These are phyloP conservation scores for Apteryx mantelli DNA, from an alignment of 2,113 vertebrate species.

Conservation along the genomic window DNA sequence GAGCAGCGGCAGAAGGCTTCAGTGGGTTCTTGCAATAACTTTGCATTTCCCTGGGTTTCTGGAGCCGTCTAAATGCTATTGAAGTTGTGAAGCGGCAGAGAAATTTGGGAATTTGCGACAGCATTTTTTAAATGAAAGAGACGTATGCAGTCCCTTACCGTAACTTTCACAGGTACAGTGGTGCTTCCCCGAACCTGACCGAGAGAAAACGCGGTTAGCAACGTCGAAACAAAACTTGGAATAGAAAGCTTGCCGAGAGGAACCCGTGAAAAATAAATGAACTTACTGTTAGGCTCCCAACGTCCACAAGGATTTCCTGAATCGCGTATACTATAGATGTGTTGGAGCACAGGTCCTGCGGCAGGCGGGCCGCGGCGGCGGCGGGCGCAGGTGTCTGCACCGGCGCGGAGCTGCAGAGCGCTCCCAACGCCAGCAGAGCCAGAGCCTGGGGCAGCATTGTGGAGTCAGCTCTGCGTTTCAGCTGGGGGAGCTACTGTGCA, in stretches of 20 bases:
- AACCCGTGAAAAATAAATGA: not conserved
- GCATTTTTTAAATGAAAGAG: not conserved
- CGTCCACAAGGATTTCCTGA: not conserved
- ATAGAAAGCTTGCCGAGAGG: not conserved
- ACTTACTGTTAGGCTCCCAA: conserved; percentile 17
- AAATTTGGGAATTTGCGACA: not conserved
- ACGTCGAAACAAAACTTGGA: not conserved
- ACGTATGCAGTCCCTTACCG: not conserved
- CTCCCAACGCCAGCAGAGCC: not conserved
- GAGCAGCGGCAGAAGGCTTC: not conserved
- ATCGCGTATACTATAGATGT: not conserved
- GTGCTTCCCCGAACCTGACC: not conserved
- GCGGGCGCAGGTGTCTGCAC: rapidly evolving
- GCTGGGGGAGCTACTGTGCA: not conserved
- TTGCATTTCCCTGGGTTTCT: not conserved
- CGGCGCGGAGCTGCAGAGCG: not conserved
- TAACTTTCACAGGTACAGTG: rapidly evolving
- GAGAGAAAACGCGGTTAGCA: conserved; percentile 4
- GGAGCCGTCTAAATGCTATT: not conserved
- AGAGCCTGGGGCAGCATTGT: not conserved
- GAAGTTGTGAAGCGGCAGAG: not conserved
- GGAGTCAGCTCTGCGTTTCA: not conserved
- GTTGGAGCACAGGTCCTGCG: rapidly evolving
- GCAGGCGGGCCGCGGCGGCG: rapidly evolving
- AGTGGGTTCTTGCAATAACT: not conserved